Base-by-base conservation (phyloP, 2,113 vertebrate genomes). In the Lasiurus cinereus region DNA sequence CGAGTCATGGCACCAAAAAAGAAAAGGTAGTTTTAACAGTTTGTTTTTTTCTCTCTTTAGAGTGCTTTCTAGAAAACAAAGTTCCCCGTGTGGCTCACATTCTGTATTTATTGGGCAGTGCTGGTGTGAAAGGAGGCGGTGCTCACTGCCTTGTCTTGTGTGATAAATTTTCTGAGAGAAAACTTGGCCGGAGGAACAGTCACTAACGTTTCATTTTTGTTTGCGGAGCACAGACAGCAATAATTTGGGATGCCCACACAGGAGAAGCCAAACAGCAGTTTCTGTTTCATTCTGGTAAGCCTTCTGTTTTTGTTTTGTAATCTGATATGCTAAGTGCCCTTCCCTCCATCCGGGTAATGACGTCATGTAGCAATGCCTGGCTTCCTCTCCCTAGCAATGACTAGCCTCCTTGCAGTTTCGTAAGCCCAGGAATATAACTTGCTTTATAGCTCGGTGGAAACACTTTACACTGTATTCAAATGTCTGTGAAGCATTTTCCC, bases 251-350 rank as follows among this genome's bases (percentile, higher is more conserved):
- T 14, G 99, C 99, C 48, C 99, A 99, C 92, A 99, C 99, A 19
- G 99, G 99, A 96, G 99, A 99, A 97, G 99, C 99, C 95, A 99
- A 99, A 86, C 99, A 99, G 88, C 99, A 99, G 97, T 99, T 99
- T 90, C 99, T 99, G 6, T 99, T 99, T 91, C 99, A 99, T 97
- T 99, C 99, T 93, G 99, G 99, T 99, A 97, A 97, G 96, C 96
- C 70, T 2, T 66, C 24, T 88, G 31, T 15, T 16, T 91, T 15
- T 2, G 54, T 4, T 15, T 74, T 74, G 7, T 54, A 18, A 39
- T 1, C 27, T 12, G 3, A 2, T 36, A 1, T 0, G 0, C 11
- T 2, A 31, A 0, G n/a, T 43, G 24, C 27, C 24, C 59, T 62
- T 62, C 22, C 59, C 5, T 56, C 4, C 59, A 62, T 62, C 10